phyloP scores from a whole-genome alignment of 2,113 vertebrate genomes.

The Etia nguti region DNA sequence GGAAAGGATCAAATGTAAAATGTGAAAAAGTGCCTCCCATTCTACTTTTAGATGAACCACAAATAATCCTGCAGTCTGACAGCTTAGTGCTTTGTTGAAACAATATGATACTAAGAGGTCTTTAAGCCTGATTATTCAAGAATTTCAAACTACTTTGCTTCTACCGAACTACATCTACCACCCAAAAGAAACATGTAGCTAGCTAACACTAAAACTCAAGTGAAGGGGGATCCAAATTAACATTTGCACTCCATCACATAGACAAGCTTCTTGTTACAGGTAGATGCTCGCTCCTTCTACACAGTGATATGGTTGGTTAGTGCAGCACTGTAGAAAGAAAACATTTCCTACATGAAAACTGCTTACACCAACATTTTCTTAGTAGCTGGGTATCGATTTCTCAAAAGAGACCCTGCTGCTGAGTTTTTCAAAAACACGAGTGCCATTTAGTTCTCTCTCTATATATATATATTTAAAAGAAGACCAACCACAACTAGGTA shows the following conservation, averaged over 20 bases:
- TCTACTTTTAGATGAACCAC: neutral
- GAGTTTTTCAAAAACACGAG: neutral
- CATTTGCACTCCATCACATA: accelerated
- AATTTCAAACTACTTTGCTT: neutral
- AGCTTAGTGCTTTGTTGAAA: neutral
- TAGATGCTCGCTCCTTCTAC: neutral
- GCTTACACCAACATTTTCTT: neutral
- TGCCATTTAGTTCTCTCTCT: neutral
- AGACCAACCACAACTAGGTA: neutral
- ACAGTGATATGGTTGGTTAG: neutral
- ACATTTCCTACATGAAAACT: neutral
- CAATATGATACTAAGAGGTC: neutral
- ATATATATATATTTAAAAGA: neutral
- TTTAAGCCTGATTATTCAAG: neutral
- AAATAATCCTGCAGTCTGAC: neutral
- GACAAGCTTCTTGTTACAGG: neutral
- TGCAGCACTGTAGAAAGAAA: neutral
- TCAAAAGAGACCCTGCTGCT: neutral
- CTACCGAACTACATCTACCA: neutral
- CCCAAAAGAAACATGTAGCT: neutral
- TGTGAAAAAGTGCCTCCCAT: neutral
- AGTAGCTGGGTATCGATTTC: neutral
- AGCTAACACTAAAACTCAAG: neutral
- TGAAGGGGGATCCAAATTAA: neutral
- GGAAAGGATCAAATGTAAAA: neutral